A percentile compares a stretch with the other conserved stretches of the same genome.
Conservation (phyloP, 92 coral and sea anemone species). For the Palythoa grandiflora region DNA sequence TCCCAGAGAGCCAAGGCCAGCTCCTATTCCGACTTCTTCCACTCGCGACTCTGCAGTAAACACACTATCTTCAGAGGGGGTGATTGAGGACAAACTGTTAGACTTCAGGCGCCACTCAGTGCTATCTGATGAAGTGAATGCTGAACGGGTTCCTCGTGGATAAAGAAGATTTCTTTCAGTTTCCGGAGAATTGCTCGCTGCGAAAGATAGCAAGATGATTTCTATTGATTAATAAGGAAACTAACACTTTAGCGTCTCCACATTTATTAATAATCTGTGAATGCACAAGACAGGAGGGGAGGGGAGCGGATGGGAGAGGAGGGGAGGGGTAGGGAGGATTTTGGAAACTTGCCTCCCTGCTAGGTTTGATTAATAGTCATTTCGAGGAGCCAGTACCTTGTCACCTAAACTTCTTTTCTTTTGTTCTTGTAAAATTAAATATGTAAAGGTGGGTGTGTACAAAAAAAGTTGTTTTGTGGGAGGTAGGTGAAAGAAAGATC, state of each 20-base stretch:
- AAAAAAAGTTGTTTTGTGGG: too few species aligned
- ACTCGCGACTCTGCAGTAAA: slow-evolving; percentile 18
- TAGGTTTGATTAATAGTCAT: too few species aligned
- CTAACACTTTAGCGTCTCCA: not conserved
- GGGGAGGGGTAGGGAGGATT: not conserved
- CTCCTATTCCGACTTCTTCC: slow-evolving; percentile 37
- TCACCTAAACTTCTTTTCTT: too few species aligned
- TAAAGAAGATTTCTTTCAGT: slow-evolving; percentile 1
- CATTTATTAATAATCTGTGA: too few species aligned
- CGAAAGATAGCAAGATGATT: not conserved
- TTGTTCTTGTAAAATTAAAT: too few species aligned
- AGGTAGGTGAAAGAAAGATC: not conserved
- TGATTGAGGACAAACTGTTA: slow-evolving; percentile 25
- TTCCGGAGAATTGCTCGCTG: slow-evolving; percentile 29
- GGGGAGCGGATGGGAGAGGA: not conserved
- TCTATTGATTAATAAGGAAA: not conserved
- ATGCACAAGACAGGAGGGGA: too few species aligned
- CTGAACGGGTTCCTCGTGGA: slow-evolving; percentile 23
- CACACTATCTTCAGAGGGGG: slow-evolving; percentile 47
- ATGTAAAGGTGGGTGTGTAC: too few species aligned
- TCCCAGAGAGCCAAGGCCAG: slow-evolving; percentile 14
- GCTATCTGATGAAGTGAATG: slow-evolving; percentile 8
- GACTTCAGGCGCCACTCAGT: slow-evolving; percentile 27
- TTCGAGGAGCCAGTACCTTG: too few species aligned
- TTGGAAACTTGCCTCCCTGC: too few species aligned